Conservation (phyloP, 1,140 invertebrate genomes). For the Drosophila mojavensis region DNA sequence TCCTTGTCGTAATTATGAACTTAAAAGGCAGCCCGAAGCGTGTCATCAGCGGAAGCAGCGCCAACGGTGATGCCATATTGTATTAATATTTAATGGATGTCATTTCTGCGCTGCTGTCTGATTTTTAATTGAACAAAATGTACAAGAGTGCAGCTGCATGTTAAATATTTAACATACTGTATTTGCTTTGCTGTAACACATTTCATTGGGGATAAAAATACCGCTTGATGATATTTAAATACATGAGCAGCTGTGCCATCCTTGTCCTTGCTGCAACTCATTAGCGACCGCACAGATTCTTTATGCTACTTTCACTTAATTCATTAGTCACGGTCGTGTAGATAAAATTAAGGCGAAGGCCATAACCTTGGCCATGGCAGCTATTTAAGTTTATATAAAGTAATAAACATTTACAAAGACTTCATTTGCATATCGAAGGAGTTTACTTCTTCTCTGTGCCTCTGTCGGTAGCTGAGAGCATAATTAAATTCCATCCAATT, state of each 20-base stretch:
- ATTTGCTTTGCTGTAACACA: constrained; percentile 16
- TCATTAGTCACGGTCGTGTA: constrained; percentile 11
- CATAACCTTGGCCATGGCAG: constrained; percentile 12
- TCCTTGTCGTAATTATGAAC: constrained; percentile 58
- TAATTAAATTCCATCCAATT: constrained; percentile 78
- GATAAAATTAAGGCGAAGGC: constrained; percentile 8
- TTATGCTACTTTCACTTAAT: constrained; percentile 15
- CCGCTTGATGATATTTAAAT: constrained; percentile 9
- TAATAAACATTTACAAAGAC: constrained; percentile 60
- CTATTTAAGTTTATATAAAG: constrained; percentile 56
- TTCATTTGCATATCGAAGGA: constrained; percentile 68
- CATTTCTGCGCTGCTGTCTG: constrained; percentile 26
- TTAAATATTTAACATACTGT: constrained; percentile 11
- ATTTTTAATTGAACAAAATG: constrained; percentile 54
- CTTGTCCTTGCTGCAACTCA: not conserved
- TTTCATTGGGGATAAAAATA: constrained; percentile 14
- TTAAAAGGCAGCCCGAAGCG: constrained; percentile 39
- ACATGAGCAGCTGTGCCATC: constrained; percentile 7
- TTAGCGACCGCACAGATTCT: constrained; percentile 12
- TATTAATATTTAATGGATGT: constrained; percentile 50
- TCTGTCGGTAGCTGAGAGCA: constrained; percentile 54
- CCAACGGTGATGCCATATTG: constrained; percentile 37
- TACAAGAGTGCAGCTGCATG: constrained; percentile 25
- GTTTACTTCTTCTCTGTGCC: constrained; percentile 1
- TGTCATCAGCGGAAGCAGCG: constrained; percentile 23